A percentile compares a stretch with the other conserved stretches of the same genome.
phyloP scores from a whole-genome alignment of 1,140 invertebrate genomes.

The Zaprionus capensis region DNA sequence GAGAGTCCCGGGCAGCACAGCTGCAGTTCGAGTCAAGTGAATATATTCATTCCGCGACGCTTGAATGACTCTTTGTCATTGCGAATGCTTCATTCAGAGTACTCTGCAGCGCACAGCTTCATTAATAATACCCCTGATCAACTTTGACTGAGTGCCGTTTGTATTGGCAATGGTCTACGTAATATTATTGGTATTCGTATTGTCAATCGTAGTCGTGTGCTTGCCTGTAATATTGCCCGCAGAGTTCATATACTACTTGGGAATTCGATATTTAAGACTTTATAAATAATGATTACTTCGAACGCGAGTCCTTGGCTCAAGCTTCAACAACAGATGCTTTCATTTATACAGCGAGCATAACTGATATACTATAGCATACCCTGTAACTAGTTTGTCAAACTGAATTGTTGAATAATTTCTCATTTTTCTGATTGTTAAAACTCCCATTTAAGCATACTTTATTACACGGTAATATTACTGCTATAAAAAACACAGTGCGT shows the following conservation, averaged over 20 bases:
- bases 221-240: not conserved
- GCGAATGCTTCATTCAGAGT: conserved; percentile 30
- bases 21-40: conserved; percentile 43
- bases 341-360: not conserved
- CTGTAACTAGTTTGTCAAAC: not conserved
- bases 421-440: not conserved
- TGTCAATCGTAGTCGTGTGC: not conserved
- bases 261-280: conserved; percentile 4
- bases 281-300: conserved; percentile 3
- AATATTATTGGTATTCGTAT: not conserved
- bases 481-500: conserved; percentile 2
- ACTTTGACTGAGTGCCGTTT: conserved; percentile 8
- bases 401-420: too few relatives aligned
- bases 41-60: conserved; percentile 66
- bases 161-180: not conserved
- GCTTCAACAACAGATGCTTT: not conserved
- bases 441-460: not conserved
- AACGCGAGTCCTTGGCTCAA: not conserved
- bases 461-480: conserved; percentile 3
- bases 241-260: not conserved
- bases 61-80: conserved; percentile 65
- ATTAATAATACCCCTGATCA: conserved; percentile 28
- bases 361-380: not conserved
- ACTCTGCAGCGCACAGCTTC: not conserved
- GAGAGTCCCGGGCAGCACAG: not conserved